These are phyloP conservation scores for Crocallis elinguaria DNA, from an alignment of 2,888 invertebrate genomes.

Conservation along the genomic window DNA sequence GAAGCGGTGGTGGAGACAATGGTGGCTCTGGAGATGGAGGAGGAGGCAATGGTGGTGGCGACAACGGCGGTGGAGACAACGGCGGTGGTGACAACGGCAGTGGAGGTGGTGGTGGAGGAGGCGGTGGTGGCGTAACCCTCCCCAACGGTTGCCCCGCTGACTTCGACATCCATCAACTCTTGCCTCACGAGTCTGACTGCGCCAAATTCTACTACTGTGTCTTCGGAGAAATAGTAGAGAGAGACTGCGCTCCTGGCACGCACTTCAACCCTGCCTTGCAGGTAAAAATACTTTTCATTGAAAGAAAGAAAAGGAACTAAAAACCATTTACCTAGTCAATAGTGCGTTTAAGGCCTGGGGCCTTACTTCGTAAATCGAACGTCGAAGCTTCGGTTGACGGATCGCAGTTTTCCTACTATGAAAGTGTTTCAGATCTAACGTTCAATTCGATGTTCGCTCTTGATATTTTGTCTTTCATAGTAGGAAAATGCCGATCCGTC, in stretches of 20 bases:
- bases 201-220: conserved; percentile 58
- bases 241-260: conserved; percentile 45
- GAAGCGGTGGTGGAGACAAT: conserved; percentile 11
- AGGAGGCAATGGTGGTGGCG: too few relatives aligned
- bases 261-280: conserved; percentile 56
- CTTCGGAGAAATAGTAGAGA: conserved; percentile 46
- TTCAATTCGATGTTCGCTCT: too few relatives aligned
- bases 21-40: too few relatives aligned
- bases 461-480: too few relatives aligned
- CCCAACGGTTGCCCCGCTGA: conserved; percentile 56
- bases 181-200: conserved; percentile 59
- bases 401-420: too few relatives aligned
- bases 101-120: not conserved
- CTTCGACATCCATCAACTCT: conserved; percentile 42
- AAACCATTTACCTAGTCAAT: too few relatives aligned
- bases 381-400: too few relatives aligned
- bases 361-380: too few relatives aligned
- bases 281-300: conserved; percentile 40
- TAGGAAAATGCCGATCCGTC: too few relatives aligned
- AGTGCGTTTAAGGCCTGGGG: too few relatives aligned
- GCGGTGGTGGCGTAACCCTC: conserved; percentile 24
- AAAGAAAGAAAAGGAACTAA: too few relatives aligned
- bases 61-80: not conserved
- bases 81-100: conserved; percentile 9
- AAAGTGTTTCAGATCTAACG: too few relatives aligned